Base-by-base conservation (phyloP, 2,797 vertebrate genomes). In the Centroberyx gerrardi region DNA sequence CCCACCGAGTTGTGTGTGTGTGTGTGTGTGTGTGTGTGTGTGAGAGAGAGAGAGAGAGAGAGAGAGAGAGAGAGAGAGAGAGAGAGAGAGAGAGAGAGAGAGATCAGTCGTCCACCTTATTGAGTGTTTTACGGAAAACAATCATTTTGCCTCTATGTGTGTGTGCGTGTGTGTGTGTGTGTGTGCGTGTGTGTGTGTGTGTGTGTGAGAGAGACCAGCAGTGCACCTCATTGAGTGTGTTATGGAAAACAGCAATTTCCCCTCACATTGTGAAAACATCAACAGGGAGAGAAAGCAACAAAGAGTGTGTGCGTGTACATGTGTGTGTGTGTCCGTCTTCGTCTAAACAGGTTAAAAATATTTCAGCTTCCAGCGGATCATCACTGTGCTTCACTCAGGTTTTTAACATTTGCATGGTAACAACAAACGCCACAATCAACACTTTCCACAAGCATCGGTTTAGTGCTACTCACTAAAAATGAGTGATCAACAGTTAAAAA, bases 71-170 rank as follows among this genome's bases (percentile, higher is more conserved):
- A 52, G n/a, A n/a, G 52, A 72, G 58, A 42, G 27, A 46, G 52
- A 72, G 58, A 42, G 27, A 46, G 52, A 72, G 58, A 42, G 27
- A 46, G n/a, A n/a, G n/a, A n/a, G 54, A 15, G 36, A 38, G 31
- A 53, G 27, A 52, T 33, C 1, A 58, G 31, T 10, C 54, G 53
- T 38, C 51, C 54, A 83, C 68, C 44, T 27, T 59, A 29, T 14
- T 65, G 6, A 70, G 49, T 5, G 2, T 40, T 77, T 66, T 9
- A 58, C 18, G 56, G 46, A 71, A 82, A 87, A 74, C 68, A 61
- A 8, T 67, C 1, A 59, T 76, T 75, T 53, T 46, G 36, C 13
- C 42, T 58, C 1, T 52, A 22, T 52, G 18, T 27, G 49, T 12
- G 42, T 44, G 42, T 44, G 42, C 8, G 42, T 48, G 44, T 48